A percentile compares a stretch with the other conserved stretches of the same genome.
Conservation (phyloP, 2,113 vertebrate genomes). For the Platanista minor region DNA sequence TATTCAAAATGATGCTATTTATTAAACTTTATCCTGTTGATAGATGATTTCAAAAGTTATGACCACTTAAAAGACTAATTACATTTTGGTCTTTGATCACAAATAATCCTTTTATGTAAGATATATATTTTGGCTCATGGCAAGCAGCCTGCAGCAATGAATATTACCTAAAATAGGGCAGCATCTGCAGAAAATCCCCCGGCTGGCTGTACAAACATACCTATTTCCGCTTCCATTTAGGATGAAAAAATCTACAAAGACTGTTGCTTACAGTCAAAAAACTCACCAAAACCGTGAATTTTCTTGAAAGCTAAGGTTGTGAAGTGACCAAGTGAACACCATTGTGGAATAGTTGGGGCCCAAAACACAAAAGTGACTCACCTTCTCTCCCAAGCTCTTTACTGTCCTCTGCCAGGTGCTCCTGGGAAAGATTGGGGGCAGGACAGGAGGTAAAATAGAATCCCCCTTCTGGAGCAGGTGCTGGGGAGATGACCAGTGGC, state of each 20-base stretch:
- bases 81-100: not conserved
- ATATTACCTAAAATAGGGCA: not conserved
- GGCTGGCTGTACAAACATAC: not conserved
- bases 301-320: not conserved
- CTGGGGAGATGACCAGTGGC: no score
- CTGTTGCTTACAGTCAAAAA: not conserved
- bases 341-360: not conserved
- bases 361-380: not conserved
- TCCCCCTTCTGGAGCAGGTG: not conserved
- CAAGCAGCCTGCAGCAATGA: not conserved
- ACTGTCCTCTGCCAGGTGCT: fast-evolving
- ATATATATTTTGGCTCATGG: not conserved
- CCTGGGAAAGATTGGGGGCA: not conserved
- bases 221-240: not conserved
- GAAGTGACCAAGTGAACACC: not conserved
- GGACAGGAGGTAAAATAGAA: not conserved
- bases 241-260: not conserved
- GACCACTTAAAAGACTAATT: not conserved
- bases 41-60: not conserved
- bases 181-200: not conserved
- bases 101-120: not conserved
- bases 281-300: not conserved
- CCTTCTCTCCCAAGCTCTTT: not conserved
- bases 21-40: not conserved
- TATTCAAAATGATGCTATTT: not conserved